Base-by-base conservation (phyloP, 2,888 invertebrate genomes). In the Venusia cambrica region DNA sequence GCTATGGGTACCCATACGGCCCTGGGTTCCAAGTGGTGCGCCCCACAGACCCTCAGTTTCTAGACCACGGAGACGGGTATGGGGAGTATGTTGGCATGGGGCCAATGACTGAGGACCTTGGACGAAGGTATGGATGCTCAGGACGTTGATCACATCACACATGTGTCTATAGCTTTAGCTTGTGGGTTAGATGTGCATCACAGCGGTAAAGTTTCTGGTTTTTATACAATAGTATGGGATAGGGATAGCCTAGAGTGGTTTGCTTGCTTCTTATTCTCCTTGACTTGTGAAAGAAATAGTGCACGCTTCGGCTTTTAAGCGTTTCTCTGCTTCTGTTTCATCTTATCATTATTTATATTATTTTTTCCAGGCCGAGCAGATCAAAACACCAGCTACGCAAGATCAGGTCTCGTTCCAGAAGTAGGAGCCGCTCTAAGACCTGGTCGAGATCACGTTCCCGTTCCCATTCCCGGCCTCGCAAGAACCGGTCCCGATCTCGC, bases 21-120 rank as follows among this genome's bases (percentile, higher is more conserved):
- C 39, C 62, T 0, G 51, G 65, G 6, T 79, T 67, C 28, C 59
- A 73, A 1, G 53, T 62, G 8, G 57, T 60, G 50, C 55, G 50
- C 26, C 54, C 63, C 2, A 54, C 59, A 2, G 68, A 66, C 1
- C 61, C 57, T 17, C 71, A 63, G 6, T 81, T 68, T 38, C 73
- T 72, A 2, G 84, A 77, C 30, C 81, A 74, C 48, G 85, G 85
- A 1, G 84, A 85, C 37, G 79, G 83, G 0, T 74, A 72, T 35
- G 73, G 72, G 13, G 84, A 81, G 17, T 83, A 78, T 49, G 81
- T 77, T 51, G 73, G 62, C 1, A 49, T 71, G 47, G 63, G 60
- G 4, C 56, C 68, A 3, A 29, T 72, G 39, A 67, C 66, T 11
- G 72, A 67, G 3, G 62, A 62, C 5, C 41, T 41, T 16, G 53